Percentiles rank a stretch among this genome's conserved stretches.
Conservation (phyloP, 2,113 vertebrate genomes). For the Semnornis frantzii region DNA sequence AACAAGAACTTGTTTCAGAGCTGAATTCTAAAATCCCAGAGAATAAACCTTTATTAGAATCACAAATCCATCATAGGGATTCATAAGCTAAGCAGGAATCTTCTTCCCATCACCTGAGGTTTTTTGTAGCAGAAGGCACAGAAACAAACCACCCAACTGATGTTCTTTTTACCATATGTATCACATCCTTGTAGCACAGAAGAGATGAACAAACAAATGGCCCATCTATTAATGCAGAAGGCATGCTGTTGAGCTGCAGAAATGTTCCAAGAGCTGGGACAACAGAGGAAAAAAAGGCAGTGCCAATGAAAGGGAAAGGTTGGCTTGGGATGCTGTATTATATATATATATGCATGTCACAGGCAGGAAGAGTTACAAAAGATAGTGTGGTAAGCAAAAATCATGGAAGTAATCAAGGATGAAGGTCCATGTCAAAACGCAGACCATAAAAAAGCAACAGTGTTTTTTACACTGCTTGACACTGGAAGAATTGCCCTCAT, state of each 20-base stretch:
- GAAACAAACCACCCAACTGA: neutral
- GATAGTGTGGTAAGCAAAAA: neutral
- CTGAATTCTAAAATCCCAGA: neutral
- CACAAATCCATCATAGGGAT: accelerated
- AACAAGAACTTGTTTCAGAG: neutral
- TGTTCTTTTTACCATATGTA: neutral
- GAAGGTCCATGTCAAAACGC: neutral
- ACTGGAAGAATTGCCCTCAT: neutral
- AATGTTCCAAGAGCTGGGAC: neutral
- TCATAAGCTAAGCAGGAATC: neutral
- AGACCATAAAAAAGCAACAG: neutral
- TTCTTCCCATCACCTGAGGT: neutral
- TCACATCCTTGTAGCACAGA: neutral
- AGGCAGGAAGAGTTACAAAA: neutral
- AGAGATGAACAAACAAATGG: neutral
- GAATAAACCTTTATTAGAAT: neutral
- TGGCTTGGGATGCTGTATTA: neutral
- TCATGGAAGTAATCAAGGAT: neutral
- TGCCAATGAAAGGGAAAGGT: neutral
- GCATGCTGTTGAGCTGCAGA: neutral
- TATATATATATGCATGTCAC: accelerated
- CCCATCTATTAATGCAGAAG: neutral
- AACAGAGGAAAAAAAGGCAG: neutral
- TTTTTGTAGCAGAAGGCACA: neutral
- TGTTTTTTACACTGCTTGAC: neutral